Conservation (phyloP, 2,888 invertebrate genomes). For the Hyppa rectilinea region DNA sequence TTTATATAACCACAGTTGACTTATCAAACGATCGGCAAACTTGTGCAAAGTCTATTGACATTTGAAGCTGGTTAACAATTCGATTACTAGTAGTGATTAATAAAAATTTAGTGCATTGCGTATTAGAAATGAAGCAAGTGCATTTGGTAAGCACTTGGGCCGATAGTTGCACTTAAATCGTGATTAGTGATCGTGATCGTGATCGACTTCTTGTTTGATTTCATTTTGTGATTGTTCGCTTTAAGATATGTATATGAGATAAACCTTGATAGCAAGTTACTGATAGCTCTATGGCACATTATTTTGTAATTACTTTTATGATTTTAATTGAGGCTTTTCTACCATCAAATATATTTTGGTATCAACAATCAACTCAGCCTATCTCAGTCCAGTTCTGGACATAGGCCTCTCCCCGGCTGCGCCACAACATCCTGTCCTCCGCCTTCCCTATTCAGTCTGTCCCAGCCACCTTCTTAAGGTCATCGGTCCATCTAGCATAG, state of each 20-base stretch:
- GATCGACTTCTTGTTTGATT: constrained; percentile 2
- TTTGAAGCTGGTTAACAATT: constrained; percentile 24
- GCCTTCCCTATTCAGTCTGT: too few relatives aligned
- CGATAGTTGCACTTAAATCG: constrained; percentile 19
- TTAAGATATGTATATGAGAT: background rate
- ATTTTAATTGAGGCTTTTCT: background rate
- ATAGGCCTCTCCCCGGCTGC: too few relatives aligned
- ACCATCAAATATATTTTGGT: background rate
- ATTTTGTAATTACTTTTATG: background rate
- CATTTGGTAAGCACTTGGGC: constrained; percentile 23
- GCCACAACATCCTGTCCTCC: too few relatives aligned
- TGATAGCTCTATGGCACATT: background rate
- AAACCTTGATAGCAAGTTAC: background rate
- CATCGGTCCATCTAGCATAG: too few relatives aligned
- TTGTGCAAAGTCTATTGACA: constrained; percentile 31
- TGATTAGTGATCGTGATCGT: too few relatives aligned
- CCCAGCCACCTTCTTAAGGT: too few relatives aligned
- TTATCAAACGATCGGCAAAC: constrained; percentile 13
- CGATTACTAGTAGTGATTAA: constrained; percentile 35
- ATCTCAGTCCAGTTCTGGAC: too few relatives aligned
- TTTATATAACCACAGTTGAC: too few relatives aligned
- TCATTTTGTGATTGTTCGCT: constrained; percentile 5
- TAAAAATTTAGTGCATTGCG: constrained; percentile 28
- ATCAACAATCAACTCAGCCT: too few relatives aligned
- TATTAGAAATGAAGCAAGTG: constrained; percentile 34